phyloP scores from a whole-genome alignment of 1,140 invertebrate genomes.

The Cephus cinctus region DNA sequence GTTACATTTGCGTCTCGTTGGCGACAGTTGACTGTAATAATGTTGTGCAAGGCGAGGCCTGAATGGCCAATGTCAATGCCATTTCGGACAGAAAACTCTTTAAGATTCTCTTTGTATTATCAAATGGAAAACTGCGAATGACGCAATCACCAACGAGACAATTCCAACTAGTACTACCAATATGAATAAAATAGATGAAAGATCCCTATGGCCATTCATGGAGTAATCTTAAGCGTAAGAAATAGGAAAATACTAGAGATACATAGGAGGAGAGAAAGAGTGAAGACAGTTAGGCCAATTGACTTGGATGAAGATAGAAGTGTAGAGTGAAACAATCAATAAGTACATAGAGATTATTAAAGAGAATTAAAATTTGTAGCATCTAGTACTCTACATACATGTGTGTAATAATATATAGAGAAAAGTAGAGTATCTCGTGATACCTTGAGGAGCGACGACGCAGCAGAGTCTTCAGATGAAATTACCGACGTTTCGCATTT shows the following conservation, averaged over 20 bases:
- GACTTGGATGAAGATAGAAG: conserved; percentile 14
- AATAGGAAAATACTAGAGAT: conserved; percentile 4
- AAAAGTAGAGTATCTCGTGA: background rate
- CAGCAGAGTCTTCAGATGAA: background rate
- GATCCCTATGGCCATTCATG: conserved; percentile 35
- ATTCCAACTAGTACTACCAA: too few relatives aligned
- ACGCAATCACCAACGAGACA: too few relatives aligned
- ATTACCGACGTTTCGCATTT: too few relatives aligned
- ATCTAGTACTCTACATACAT: too few relatives aligned
- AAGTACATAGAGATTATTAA: background rate
- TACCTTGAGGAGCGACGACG: background rate
- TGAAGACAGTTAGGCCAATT: conserved; percentile 23
- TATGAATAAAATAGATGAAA: too few relatives aligned
- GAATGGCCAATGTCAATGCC: too few relatives aligned
- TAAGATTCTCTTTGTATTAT: too few relatives aligned
- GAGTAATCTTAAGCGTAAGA: conserved; percentile 31
- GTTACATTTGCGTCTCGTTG: too few relatives aligned
- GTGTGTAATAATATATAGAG: background rate
- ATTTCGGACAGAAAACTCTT: too few relatives aligned
- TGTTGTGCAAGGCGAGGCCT: too few relatives aligned
- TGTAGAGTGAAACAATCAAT: background rate
- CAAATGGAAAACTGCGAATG: too few relatives aligned
- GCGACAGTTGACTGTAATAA: too few relatives aligned
- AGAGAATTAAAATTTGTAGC: background rate
- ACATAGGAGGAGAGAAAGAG: conserved; percentile 18